These are phyloP conservation scores for Drosophila carrolli DNA, from an alignment of 1,140 invertebrate species.

Conservation along the genomic window DNA sequence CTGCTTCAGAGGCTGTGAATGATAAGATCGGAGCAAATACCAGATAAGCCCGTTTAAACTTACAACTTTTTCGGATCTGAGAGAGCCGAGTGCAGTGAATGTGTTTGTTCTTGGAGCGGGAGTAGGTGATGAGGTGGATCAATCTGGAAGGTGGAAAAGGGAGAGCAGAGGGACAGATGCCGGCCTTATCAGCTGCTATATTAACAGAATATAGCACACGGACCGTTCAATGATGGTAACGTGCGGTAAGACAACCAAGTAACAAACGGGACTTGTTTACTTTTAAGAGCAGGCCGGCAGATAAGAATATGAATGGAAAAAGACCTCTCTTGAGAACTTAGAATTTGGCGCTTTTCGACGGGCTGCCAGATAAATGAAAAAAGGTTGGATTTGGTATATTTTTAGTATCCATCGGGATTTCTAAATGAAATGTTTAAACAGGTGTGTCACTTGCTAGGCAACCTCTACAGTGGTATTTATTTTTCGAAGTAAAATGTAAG, in stretches of 20 bases:
- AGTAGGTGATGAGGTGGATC: background rate
- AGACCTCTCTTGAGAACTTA: background rate
- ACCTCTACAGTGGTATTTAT: background rate
- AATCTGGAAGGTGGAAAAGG: background rate
- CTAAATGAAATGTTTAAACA: background rate
- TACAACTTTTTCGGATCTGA: constrained; percentile 28
- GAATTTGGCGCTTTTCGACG: constrained; percentile 3
- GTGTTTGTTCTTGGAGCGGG: constrained; percentile 14
- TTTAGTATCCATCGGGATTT: background rate
- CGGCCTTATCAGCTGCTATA: constrained; percentile 23
- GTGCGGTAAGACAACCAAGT: constrained; percentile 41
- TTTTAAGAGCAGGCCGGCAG: constrained; percentile 5
- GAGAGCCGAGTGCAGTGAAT: constrained; percentile 60
- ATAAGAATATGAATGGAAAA: constrained; percentile 3
- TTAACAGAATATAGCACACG: constrained; percentile 43
- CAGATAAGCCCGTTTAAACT: constrained; percentile 61
- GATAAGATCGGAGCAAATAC: constrained; percentile 67
- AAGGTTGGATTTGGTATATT: background rate
- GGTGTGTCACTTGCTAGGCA: background rate
- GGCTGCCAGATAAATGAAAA: constrained; percentile 19
- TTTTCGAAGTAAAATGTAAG: too few relatives aligned
- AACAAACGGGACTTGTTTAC: constrained; percentile 36
- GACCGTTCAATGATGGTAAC: constrained; percentile 55
- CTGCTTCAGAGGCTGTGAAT: constrained; percentile 47
- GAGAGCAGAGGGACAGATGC: background rate